Conservation (phyloP, 1,140 invertebrate genomes). For the Drosophila chauvacae region DNA sequence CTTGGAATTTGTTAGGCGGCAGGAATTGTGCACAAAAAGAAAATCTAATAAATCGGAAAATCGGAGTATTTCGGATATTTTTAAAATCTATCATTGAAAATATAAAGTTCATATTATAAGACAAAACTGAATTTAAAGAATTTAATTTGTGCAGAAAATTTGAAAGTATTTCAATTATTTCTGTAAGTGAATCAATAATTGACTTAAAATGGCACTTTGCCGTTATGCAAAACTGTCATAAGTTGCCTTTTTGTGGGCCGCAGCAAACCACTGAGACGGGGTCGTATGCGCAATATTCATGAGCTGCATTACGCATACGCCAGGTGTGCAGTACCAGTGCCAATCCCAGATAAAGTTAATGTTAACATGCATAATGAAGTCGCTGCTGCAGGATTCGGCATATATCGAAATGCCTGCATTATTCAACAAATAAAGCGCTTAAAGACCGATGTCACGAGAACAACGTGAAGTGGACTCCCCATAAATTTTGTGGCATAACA, state of each 20-base stretch:
- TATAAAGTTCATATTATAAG: no score
- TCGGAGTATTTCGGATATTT: not conserved
- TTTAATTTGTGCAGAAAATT: not conserved
- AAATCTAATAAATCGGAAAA: not conserved
- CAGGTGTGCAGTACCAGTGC: slow-evolving; percentile 45
- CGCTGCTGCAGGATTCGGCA: slow-evolving; percentile 28
- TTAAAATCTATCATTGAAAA: not conserved
- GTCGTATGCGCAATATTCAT: slow-evolving; percentile 61
- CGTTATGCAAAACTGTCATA: slow-evolving; percentile 5
- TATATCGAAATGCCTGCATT: slow-evolving; percentile 25
- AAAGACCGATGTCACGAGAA: slow-evolving; percentile 25
- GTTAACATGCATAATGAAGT: slow-evolving; percentile 32
- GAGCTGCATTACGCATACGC: slow-evolving; percentile 59
- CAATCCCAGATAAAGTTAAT: slow-evolving; percentile 18
- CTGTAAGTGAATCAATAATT: slow-evolving; percentile 1
- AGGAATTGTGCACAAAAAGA: not conserved
- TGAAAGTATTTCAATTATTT: not conserved
- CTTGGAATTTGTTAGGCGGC: not conserved
- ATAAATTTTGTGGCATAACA: slow-evolving; percentile 56
- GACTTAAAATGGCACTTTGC: slow-evolving; percentile 7
- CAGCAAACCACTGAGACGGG: not conserved
- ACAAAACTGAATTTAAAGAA: not conserved
- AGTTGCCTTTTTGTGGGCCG: slow-evolving; percentile 3
- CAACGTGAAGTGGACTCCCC: slow-evolving; percentile 44
- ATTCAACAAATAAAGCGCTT: slow-evolving; percentile 37